A percentile compares a stretch with the other conserved stretches of the same genome.
Conservation (phyloP, 92 coral and sea anemone genomes). For the Phenganax stokvisi region DNA sequence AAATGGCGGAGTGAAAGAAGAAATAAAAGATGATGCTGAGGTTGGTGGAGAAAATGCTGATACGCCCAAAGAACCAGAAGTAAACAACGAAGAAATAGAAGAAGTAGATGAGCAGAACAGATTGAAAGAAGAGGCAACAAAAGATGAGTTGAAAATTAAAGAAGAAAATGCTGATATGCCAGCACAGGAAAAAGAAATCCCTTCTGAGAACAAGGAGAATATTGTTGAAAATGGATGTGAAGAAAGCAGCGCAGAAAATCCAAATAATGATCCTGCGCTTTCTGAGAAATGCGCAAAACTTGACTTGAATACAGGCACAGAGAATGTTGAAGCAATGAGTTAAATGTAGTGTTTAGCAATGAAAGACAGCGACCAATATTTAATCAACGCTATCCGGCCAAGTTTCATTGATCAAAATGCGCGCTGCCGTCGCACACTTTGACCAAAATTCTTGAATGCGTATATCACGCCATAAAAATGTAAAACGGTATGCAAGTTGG, state of each 20-base stretch:
- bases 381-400: too few relatives aligned
- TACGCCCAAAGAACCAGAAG: not conserved
- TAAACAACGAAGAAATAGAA: not conserved
- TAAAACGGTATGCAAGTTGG: too few relatives aligned
- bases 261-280: not conserved
- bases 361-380: not conserved
- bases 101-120: too few relatives aligned
- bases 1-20: not conserved
- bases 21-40: not conserved
- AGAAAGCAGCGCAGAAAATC: not conserved
- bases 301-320: not conserved
- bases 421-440: too few relatives aligned
- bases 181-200: not conserved
- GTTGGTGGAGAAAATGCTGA: not conserved
- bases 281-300: slow-evolving; percentile 9
- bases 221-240: not conserved
- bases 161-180: not conserved
- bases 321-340: slow-evolving; percentile 7
- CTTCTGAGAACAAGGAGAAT: not conserved
- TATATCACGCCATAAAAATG: too few relatives aligned
- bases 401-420: too few relatives aligned
- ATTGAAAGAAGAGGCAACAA: not conserved
- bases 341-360: not conserved
- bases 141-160: not conserved
- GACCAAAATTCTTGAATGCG: too few relatives aligned